A percentile compares a stretch with the other conserved stretches of the same genome.
Conservation (phyloP, 2,113 vertebrate genomes). For the Guaruba guarouba region DNA sequence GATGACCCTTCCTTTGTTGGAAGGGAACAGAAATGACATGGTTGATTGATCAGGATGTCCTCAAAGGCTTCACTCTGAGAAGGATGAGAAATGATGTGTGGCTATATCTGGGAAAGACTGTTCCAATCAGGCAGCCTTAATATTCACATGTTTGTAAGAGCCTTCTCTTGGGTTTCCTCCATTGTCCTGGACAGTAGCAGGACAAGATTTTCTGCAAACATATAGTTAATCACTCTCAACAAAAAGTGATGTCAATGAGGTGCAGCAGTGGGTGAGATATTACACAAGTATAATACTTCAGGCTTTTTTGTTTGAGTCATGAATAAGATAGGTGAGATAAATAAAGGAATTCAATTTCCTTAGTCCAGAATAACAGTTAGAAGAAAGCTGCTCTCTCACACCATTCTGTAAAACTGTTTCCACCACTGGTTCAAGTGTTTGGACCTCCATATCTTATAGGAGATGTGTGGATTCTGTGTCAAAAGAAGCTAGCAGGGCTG, state of each 20-base stretch:
- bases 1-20: background rate
- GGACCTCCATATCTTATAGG: background rate
- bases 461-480: background rate
- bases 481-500: background rate
- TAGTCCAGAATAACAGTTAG: background rate
- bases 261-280: background rate
- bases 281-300: background rate
- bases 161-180: background rate
- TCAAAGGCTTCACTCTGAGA: background rate
- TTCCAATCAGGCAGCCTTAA: background rate
- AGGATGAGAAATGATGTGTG: background rate
- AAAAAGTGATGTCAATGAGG: background rate
- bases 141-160: fast-evolving
- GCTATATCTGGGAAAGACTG: background rate
- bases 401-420: background rate
- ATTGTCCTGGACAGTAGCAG: background rate
- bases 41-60: background rate
- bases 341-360: background rate
- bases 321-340: background rate
- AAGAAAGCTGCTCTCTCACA: background rate
- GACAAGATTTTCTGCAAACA: background rate
- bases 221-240: background rate
- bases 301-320: background rate
- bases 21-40: background rate
- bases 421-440: background rate